Conservation (phyloP, 1,140 invertebrate genomes). For the Aphis craccivora region DNA sequence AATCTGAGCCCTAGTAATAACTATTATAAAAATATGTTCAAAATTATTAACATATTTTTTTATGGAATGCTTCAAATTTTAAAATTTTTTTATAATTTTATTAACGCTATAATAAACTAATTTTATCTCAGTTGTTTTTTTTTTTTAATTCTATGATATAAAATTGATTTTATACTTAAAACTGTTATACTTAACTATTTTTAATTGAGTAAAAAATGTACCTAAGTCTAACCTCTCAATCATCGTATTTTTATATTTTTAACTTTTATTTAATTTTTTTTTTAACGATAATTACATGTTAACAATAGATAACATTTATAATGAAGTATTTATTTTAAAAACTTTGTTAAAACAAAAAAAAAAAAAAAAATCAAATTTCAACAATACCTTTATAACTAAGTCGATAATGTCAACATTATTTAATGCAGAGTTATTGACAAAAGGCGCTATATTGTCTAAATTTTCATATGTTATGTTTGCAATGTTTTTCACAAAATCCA, state of each 20-base stretch:
- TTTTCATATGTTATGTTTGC: conserved; percentile 66
- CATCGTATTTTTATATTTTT: too few relatives aligned
- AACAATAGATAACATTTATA: neutral
- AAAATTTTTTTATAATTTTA: too few relatives aligned
- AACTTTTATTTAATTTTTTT: neutral
- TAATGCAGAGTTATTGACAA: conserved; percentile 64
- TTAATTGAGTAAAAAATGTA: too few relatives aligned
- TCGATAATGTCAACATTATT: conserved; percentile 66
- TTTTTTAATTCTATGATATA: too few relatives aligned
- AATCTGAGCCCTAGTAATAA: too few relatives aligned
- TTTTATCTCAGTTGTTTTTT: too few relatives aligned
- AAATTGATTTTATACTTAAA: too few relatives aligned
- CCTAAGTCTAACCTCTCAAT: neutral
- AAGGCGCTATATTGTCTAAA: conserved; percentile 65
- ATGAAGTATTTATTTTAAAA: neutral
- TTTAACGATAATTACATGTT: neutral
- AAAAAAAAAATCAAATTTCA: neutral
- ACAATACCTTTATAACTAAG: conserved; percentile 60
- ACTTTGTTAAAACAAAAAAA: neutral
- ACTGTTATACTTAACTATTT: too few relatives aligned
- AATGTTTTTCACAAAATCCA: conserved; percentile 65
- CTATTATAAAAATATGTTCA: too few relatives aligned
- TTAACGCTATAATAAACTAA: too few relatives aligned
- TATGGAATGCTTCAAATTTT: too few relatives aligned
- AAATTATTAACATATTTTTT: too few relatives aligned